These are phyloP conservation scores for Hemitrygon akajei DNA, from an alignment of 2,797 vertebrate genomes.

Conservation along the genomic window DNA sequence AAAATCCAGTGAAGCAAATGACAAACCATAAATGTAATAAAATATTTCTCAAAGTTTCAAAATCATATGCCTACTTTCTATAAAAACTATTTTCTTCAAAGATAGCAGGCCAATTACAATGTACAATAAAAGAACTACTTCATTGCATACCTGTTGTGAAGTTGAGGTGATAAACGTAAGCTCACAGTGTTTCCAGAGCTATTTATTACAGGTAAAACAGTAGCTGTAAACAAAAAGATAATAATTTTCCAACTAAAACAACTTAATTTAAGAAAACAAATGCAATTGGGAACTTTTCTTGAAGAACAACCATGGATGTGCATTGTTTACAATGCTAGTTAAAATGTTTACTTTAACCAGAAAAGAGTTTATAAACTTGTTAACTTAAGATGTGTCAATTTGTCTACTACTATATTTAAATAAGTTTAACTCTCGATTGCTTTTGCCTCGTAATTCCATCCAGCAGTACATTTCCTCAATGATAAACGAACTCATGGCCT, in stretches of 20 bases:
- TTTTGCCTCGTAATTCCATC: not conserved
- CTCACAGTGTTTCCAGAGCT: conserved; percentile 11
- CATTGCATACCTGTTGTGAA: conserved; percentile 13
- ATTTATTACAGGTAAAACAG: not conserved
- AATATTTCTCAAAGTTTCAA: not conserved
- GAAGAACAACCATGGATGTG: not conserved
- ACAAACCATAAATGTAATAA: not conserved
- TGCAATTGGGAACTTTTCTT: not conserved
- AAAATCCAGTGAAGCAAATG: not conserved
- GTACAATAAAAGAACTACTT: not conserved
- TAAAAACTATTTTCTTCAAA: not conserved
- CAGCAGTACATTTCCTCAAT: not conserved
- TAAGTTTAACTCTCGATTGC: not conserved
- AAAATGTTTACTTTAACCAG: not conserved
- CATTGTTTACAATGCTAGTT: not conserved
- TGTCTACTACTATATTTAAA: not conserved
- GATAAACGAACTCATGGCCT: not conserved
- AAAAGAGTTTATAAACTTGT: not conserved
- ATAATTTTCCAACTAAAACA: not conserved
- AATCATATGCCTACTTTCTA: not conserved
- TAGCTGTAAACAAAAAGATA: not conserved
- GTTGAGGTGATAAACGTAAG: conserved; percentile 22
- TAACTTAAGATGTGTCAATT: not conserved
- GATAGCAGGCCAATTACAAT: not conserved
- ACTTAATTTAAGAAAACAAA: not conserved